phyloP scores from a whole-genome alignment of 2,797 vertebrate genomes.

The Miichthys miiuy region DNA sequence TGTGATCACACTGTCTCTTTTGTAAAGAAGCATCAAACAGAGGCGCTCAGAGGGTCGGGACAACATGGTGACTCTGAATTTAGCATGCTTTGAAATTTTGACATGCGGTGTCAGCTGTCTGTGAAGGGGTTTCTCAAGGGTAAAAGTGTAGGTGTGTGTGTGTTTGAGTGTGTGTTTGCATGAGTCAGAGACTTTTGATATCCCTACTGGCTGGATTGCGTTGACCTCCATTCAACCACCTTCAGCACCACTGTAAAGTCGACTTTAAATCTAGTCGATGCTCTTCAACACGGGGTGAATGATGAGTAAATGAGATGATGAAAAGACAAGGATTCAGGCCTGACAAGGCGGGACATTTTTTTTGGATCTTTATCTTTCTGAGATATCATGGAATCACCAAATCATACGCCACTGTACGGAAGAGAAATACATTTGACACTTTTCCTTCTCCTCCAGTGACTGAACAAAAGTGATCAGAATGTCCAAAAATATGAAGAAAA shows the following conservation, averaged over 20 bases:
- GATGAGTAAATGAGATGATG: not conserved
- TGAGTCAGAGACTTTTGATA: constrained; percentile 49
- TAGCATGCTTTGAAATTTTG: constrained; percentile 43
- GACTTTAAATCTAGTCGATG: not conserved
- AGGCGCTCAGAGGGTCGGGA: constrained; percentile 8
- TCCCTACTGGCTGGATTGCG: constrained; percentile 28
- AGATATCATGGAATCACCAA: not conserved
- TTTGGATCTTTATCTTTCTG: not conserved
- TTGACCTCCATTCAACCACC: constrained; percentile 5
- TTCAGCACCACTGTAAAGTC: not conserved
- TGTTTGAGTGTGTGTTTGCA: constrained; percentile 16
- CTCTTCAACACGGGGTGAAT: not conserved
- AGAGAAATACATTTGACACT: not conserved
- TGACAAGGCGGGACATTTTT: not conserved
- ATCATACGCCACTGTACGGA: not conserved
- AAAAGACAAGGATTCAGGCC: not conserved
- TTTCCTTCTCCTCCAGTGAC: no score
- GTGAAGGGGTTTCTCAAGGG: constrained; percentile 46
- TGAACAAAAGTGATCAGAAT: no score
- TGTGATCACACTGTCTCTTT: constrained; percentile 30
- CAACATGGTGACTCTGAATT: constrained; percentile 50
- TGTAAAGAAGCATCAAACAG: constrained; percentile 38
- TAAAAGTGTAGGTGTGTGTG: constrained; percentile 20
- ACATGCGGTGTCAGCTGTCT: constrained; percentile 61
- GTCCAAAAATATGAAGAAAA: no score